These are phyloP conservation scores for Plotosus lineatus DNA, from an alignment of 2,113 vertebrate species.

Conservation along the genomic window DNA sequence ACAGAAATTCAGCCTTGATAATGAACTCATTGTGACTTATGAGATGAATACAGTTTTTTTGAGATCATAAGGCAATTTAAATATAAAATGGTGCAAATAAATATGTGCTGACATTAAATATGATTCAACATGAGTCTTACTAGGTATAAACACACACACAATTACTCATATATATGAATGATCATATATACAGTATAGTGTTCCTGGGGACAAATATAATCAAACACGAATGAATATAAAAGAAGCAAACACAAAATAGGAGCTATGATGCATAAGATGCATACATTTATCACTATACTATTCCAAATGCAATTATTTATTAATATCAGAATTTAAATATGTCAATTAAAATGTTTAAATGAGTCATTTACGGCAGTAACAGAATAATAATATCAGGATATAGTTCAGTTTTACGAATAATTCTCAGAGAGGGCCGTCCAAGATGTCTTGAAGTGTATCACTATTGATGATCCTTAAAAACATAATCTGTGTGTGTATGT, in stretches of 20 bases:
- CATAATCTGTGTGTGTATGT: too few species aligned
- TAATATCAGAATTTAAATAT: not conserved
- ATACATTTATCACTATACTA: conserved; percentile 14
- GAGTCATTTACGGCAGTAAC: not conserved
- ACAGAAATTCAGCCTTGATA: not conserved
- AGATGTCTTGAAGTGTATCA: not conserved
- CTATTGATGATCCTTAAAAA: too few species aligned
- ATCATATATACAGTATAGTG: not conserved
- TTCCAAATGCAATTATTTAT: conserved; percentile 5
- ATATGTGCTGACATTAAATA: not conserved
- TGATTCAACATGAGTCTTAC: not conserved
- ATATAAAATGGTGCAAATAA: not conserved
- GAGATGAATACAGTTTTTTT: not conserved
- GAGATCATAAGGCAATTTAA: not conserved
- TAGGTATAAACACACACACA: too few species aligned
- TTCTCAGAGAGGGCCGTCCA: not conserved
- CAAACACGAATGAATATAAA: conserved; percentile 11
- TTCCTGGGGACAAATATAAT: not conserved
- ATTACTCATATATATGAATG: too few species aligned
- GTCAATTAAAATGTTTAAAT: not conserved
- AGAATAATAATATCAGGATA: not conserved
- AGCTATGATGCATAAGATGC: conserved; percentile 25
- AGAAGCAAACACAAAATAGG: conserved; percentile 37
- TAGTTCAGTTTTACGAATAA: not conserved
- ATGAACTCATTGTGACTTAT: not conserved